A percentile compares a stretch with the other conserved stretches of the same genome.
Conservation (phyloP, 2,797 vertebrate genomes). For the Macropodus opercularis region DNA sequence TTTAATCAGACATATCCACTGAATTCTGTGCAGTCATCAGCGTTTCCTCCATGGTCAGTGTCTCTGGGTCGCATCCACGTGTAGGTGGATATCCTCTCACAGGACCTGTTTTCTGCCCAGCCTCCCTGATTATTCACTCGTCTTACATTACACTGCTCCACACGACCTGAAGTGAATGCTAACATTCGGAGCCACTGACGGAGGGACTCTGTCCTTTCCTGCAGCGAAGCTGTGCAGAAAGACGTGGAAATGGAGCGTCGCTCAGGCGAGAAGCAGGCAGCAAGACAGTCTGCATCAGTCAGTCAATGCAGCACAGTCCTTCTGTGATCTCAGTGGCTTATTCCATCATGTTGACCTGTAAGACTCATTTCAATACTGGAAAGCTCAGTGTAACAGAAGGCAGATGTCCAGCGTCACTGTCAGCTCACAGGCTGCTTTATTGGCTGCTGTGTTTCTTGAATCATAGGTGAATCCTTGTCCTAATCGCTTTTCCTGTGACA, state of each 20-base stretch:
- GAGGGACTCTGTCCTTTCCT: not conserved
- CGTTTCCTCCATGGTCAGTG: not conserved
- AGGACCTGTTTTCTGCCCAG: not conserved
- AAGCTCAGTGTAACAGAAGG: not conserved
- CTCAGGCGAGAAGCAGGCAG: no score
- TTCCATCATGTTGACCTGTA: no score
- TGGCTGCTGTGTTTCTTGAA: no score
- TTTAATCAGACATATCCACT: not conserved
- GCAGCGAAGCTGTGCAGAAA: not conserved
- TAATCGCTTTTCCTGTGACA: no score
- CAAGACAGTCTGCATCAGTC: not conserved
- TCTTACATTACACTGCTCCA: not conserved
- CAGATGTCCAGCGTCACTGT: no score
- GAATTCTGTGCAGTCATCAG: no score
- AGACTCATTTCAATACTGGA: not conserved
- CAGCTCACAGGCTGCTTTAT: no score
- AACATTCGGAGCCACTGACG: not conserved
- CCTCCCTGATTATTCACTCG: not conserved
- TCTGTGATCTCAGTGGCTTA: not conserved
- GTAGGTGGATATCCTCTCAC: constrained; percentile 4
- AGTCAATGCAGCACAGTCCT: not conserved
- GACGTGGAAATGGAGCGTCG: not conserved
- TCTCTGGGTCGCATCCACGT: not conserved
- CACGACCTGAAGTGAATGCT: not conserved
- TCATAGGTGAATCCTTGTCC: no score